Evolutionary conservation across 1,140 invertebrate genomes (phyloP), one percentile per base, ranked within the genome.

Genomic region (Drosophila tani): DNA sequence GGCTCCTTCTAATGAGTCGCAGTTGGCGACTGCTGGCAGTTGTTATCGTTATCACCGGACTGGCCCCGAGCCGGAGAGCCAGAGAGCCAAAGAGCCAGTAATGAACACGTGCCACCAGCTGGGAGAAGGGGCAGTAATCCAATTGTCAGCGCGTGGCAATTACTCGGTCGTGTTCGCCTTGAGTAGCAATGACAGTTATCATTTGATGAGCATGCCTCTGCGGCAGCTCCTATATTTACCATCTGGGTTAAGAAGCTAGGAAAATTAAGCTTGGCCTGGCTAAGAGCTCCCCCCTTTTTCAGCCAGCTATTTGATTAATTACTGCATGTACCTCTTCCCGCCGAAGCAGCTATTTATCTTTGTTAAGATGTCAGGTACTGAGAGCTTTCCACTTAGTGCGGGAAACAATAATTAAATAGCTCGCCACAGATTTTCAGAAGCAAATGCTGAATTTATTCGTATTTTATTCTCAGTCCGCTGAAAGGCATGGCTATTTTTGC

Each of bases 51-150:
- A 68, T 68, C 60, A 66, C 45, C 45, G 29, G 19, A 51, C 27
- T 38, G 27, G 29, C 32, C 46, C 21, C 15, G n/a, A 15, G 43
- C n/a, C 35, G 41, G 21, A 24, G 21, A 24, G 21, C 21, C 21
- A 24, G 21, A 24, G 21, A 24, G 21, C 21, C 21, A 24, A 11
- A 43, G 38, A 35, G 43, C 60, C 68, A 73, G 85, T 84, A 84
- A 86, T 64, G 67, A 60, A 58, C 82, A 85, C 82, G 82, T 84
- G 82, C 45, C 73, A 35, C 21, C 8, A 27, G 27, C 27, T 27
- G 27, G 27, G 27, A 27, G 3, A 27, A 27, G 27, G 53, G 15
- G 17, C 21, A 15, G 29, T 64, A 57, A 59, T 24, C 40, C 63
- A 65, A 58, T 82, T 78, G 62, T 19, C 62, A 27, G 21, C 71